These are phyloP conservation scores for Ectropis crepuscularia DNA, from an alignment of 2,888 invertebrate genomes.

Conservation along the genomic window DNA sequence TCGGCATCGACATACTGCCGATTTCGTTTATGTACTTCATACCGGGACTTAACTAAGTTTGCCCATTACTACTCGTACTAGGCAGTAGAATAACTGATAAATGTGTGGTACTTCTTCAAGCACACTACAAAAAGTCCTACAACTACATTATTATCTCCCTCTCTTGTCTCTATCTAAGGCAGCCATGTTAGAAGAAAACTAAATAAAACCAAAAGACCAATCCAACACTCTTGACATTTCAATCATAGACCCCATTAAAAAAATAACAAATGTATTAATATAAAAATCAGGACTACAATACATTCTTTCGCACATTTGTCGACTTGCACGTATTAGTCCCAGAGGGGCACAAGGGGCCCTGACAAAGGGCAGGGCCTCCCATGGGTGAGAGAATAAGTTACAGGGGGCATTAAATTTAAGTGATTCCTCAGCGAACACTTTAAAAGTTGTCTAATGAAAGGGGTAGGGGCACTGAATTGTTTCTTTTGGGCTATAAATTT, in stretches of 20 bases:
- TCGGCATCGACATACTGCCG: too few species aligned
- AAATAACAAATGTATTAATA: constrained; percentile 30
- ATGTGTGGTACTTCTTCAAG: background rate
- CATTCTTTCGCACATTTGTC: constrained; percentile 44
- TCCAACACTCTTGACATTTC: constrained; percentile 36
- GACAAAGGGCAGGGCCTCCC: constrained; percentile 67
- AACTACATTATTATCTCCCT: too few species aligned
- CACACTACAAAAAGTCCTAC: background rate
- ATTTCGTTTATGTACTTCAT: too few species aligned
- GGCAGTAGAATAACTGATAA: too few species aligned
- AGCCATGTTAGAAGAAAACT: background rate
- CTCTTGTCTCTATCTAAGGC: too few species aligned
- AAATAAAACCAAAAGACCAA: constrained; percentile 32
- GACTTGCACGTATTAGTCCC: constrained; percentile 39
- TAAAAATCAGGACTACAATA: constrained; percentile 37
- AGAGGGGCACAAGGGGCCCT: constrained; percentile 45
- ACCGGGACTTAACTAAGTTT: too few species aligned
- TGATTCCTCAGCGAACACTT: constrained; percentile 72
- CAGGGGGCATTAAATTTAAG: constrained; percentile 77
- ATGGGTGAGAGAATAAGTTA: constrained; percentile 66
- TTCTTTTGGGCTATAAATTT: constrained; percentile 32
- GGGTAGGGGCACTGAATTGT: constrained; percentile 32
- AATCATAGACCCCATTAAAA: constrained; percentile 34
- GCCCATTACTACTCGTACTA: too few species aligned
- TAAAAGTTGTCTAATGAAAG: constrained; percentile 58